Evolutionary conservation across 1,140 invertebrate species (phyloP).

Genomic region (Eriosoma lanigerum): DNA sequence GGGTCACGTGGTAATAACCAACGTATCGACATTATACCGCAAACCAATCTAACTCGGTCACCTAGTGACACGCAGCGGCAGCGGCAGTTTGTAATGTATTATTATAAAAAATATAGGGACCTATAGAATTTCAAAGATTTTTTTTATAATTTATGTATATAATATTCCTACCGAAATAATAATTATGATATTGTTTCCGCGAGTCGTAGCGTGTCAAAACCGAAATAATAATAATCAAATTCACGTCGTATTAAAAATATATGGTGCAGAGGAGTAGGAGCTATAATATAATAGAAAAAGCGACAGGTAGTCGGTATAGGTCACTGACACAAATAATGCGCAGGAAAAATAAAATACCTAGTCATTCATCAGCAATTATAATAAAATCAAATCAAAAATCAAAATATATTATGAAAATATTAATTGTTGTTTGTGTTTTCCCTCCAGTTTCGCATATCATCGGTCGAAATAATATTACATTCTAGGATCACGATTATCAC

Average conservation of each 20-base stretch:
- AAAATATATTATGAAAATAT: too few species aligned
- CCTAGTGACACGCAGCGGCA: background rate
- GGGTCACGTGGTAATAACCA: background rate
- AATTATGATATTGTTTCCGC: background rate
- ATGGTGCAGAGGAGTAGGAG: background rate
- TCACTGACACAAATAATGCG: background rate
- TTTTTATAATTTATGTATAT: too few species aligned
- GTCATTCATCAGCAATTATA: conserved; percentile 1
- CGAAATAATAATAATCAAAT: background rate
- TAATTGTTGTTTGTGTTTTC: background rate
- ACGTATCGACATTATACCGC: background rate
- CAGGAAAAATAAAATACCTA: background rate
- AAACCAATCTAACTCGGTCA: conserved; percentile 7
- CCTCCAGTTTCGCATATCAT: too few species aligned
- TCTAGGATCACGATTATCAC: too few species aligned
- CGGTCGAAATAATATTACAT: too few species aligned
- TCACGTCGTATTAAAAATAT: background rate
- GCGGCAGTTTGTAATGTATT: too few species aligned
- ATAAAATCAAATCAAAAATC: conserved; percentile 32
- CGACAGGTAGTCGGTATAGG: background rate
- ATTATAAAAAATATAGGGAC: too few species aligned
- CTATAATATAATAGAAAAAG: background rate
- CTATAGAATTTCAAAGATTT: too few species aligned
- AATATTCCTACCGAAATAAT: background rate
- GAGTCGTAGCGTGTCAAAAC: background rate